Base-by-base conservation (phyloP, 2,797 vertebrate species). In the Lacerta agilis region DNA sequence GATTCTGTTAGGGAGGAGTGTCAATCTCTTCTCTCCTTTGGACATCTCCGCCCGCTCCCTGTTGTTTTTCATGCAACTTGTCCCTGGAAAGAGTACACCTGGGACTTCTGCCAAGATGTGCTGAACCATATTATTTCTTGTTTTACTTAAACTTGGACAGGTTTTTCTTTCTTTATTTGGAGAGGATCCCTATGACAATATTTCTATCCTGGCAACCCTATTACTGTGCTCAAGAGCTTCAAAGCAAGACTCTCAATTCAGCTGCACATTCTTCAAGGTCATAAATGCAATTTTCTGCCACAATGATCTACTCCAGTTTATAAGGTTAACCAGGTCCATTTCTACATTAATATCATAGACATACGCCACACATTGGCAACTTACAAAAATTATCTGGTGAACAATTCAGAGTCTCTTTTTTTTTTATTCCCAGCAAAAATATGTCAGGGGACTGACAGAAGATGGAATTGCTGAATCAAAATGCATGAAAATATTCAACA, bases 161-260 rank as follows among this genome's bases (percentile, higher is more conserved):
- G 23, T 67, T 82, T 67, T 78, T 45, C 23, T 64, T 18, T 36
- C n/a, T 82, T 69, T 66, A 66, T 0, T 36, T 67, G 77, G 9
- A 5, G 29, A 79, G 29, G 45, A 79, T 49, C 77, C 45, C 43
- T 79, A 49, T 79, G 85, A 72, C 27, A 8, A 20, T 0, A 0
- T 58, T 79, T 91, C 72, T 73, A 33, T 41, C 36, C 29, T 87
- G 64, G 87, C 45, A 87, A 15, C 66, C 13, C 15, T 78, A 66
- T 75, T 64, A 71, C 29, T 71, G 33, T 13, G 10, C 27, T 11
- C 43, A 41, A 33, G 58, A 67, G 11, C n/a, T 36, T 55, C 61
- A 79, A 75, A 58, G 11, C n/a, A 58, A 78, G 61, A 38, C 38
- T 23, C 25, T 82, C 23, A 82, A 15, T 67, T 67, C 13, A 66